These are phyloP conservation scores for Eurystomus glaucurus DNA, from an alignment of 2,797 vertebrate genomes.

Conservation along the genomic window DNA sequence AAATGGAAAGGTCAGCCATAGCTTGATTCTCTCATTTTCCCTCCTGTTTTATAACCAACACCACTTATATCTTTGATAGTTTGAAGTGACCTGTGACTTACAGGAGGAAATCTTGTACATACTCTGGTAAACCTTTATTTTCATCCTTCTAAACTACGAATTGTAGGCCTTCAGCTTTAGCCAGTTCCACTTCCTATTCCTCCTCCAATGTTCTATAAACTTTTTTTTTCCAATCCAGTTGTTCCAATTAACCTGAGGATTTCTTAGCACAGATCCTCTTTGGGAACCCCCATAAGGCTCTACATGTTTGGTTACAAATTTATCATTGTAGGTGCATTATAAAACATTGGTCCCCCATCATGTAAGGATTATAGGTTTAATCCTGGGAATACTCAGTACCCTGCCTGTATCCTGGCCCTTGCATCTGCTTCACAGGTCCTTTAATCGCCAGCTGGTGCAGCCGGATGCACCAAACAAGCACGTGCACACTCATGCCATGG, in stretches of 20 bases:
- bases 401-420: background rate
- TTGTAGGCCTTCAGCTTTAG: background rate
- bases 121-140: background rate
- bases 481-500: background rate
- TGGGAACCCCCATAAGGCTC: fast-evolving
- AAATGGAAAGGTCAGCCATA: too few species aligned
- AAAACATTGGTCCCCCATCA: background rate
- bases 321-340: background rate
- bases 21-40: background rate
- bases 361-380: too few species aligned
- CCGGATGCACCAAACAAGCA: background rate
- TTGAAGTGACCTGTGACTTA: background rate
- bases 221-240: too few species aligned
- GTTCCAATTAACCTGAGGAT: background rate
- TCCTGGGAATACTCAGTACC: background rate
- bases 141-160: background rate
- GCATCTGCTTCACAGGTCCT: background rate
- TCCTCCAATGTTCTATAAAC: background rate
- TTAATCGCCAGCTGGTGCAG: background rate
- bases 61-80: background rate
- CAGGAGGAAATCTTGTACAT: too few species aligned
- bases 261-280: background rate
- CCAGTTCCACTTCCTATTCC: background rate
- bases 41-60: background rate
- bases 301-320: background rate